phyloP scores from a whole-genome alignment of 2,113 vertebrate genomes.

The Pardalotus punctatus region DNA sequence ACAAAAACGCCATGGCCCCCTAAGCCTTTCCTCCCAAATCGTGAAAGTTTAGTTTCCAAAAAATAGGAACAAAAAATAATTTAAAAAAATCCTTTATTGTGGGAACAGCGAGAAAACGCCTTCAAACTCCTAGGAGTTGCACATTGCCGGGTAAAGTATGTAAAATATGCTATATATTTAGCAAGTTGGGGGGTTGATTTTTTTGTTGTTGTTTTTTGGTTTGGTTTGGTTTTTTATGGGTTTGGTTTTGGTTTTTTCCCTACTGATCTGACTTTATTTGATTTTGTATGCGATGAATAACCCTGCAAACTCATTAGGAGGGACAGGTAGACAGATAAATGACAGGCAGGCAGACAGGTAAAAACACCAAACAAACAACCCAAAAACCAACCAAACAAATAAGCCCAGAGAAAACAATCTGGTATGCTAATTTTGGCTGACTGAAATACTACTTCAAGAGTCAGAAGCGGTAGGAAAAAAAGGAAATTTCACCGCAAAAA shows the following conservation, averaged over 20 bases:
- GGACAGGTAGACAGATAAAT: not conserved
- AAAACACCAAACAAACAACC: no score
- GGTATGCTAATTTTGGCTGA: not conserved
- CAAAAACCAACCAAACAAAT: fast-evolving
- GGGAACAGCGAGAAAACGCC: fast-evolving
- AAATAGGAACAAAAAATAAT: not conserved
- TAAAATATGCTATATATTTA: not conserved
- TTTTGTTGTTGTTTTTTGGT: not conserved
- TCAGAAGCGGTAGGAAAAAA: not conserved
- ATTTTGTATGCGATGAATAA: not conserved
- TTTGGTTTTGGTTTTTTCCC: no score
- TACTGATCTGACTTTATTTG: not conserved
- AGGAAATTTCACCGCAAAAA: not conserved
- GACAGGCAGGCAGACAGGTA: not conserved
- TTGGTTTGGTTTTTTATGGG: no score
- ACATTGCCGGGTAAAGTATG: not conserved
- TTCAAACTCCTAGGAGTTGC: not conserved
- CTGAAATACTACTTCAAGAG: not conserved
- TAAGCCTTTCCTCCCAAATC: not conserved
- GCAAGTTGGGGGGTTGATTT: not conserved
- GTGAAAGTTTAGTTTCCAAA: not conserved
- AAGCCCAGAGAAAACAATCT: not conserved
- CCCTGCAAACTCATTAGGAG: not conserved
- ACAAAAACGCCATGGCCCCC: not conserved
- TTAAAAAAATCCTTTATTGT: not conserved